Conservation (phyloP, 2,797 vertebrate genomes). For the Rhabdophis nuchalis region DNA sequence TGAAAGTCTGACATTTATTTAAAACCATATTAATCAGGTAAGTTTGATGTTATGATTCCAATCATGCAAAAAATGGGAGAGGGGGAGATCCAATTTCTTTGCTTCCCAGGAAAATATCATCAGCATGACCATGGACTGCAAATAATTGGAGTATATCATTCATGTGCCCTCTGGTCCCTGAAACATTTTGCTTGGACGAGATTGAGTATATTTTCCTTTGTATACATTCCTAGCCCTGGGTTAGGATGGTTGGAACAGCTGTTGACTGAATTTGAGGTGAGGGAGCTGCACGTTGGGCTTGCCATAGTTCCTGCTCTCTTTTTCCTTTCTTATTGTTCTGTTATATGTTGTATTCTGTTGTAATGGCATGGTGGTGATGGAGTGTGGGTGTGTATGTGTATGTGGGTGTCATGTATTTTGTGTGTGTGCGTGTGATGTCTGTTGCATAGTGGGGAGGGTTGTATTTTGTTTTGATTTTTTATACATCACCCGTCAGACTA, state of each 20-base stretch:
- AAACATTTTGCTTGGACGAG: background rate
- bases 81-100: background rate
- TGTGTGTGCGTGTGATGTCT: background rate
- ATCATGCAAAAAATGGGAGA: background rate
- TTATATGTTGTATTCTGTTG: background rate
- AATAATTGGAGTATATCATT: background rate
- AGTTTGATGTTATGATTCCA: background rate
- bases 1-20: background rate
- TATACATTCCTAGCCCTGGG: background rate
- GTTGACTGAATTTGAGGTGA: background rate
- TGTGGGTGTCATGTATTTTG: no score
- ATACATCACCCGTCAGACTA: background rate
- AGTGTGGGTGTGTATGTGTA: no score
- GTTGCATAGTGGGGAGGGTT: background rate
- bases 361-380: background rate
- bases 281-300: background rate
- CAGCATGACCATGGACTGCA: background rate
- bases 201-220: background rate
- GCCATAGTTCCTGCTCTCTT: background rate
- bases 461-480: background rate
- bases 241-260: background rate
- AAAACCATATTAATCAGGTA: background rate
- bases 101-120: background rate
- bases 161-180: background rate
- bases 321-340: background rate